A percentile compares a stretch with the other conserved stretches of the same genome.
These are phyloP conservation scores for Daphoenositta chrysoptera DNA, from an alignment of 2,113 vertebrate species.

Conservation along the genomic window DNA sequence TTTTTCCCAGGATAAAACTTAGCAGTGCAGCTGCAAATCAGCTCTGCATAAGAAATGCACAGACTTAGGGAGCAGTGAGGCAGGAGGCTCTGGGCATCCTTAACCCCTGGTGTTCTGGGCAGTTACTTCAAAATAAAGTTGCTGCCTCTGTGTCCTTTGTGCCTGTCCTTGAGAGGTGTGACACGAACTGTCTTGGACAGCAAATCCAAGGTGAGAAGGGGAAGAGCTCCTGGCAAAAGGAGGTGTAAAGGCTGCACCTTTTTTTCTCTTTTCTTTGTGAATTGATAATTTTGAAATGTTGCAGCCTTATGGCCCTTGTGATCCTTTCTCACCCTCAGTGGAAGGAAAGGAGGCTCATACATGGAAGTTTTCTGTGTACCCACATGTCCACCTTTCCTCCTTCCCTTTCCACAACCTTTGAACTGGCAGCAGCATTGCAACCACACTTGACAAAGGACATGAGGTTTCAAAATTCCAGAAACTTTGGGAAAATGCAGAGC, in stretches of 20 bases:
- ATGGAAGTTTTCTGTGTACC: not conserved
- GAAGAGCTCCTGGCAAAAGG: not conserved
- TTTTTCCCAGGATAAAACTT: not conserved
- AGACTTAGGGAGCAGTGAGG: not conserved
- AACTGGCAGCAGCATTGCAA: not conserved
- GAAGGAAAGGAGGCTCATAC: not conserved
- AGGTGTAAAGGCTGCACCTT: not conserved
- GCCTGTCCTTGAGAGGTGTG: not conserved
- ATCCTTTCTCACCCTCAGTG: not conserved
- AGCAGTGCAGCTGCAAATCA: not conserved
- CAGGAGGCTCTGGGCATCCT: not conserved
- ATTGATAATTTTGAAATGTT: not conserved
- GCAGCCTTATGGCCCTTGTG: rapidly evolving
- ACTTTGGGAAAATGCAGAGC: not conserved
- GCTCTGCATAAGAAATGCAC: not conserved
- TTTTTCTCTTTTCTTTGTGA: not conserved
- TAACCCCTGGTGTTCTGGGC: not conserved
- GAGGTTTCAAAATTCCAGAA: not conserved
- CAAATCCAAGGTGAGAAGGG: not conserved
- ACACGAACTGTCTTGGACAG: not conserved
- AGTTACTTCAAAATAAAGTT: not conserved
- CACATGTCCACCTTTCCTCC: not conserved
- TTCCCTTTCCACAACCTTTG: not conserved
- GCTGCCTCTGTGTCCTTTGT: not conserved
- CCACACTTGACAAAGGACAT: not conserved